Evolutionary conservation across 1,140 invertebrate genomes (phyloP), one percentile per base, ranked within the genome.

Genomic region (Drosophila tsacasi): DNA sequence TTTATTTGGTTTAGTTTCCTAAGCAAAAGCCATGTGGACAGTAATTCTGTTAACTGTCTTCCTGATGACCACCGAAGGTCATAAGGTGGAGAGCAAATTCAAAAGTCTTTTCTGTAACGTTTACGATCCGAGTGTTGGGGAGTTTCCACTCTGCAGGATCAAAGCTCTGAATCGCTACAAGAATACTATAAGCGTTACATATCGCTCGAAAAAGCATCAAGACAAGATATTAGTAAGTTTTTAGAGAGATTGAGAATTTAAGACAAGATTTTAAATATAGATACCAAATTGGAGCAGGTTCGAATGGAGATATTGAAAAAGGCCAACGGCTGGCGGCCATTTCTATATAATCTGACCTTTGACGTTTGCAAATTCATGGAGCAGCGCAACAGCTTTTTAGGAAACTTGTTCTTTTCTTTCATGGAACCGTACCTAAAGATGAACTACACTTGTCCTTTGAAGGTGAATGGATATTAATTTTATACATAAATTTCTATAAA

Each of bases 241-340:
- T 30, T 30, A 9, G 30, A 30, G 8, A 9, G 7, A 2, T 9
- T 5, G 2, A 30, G 30, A 30, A 30, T 30, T 9, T 30, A 30
- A 2, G 2, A 30, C 7, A 30, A 9, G 30, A 30, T 30, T 30
- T 10, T 0, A 30, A 2, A 30, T 2, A 9, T 30, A 2, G 1
- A 9, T 30, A 2, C 7, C 30, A 9, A 30, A 30, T 30, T 30
- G 30, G 30, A 30, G 30, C 30, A 30, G 30, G 30, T 60, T 35
- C 39, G 42, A 39, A 6, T 76, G 7, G 19, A 25, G 27, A 9
- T 42, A 0, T 52, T 74, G 10, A 74, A 68, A n/a, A 50, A 21
- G 4, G 57, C 15, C 13, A 77, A 67, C 12, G 64, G 52, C 3
- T 78, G 76, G 76, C 50, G 15, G 21, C 64, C 71, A 0, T 71